Base-by-base conservation (phyloP, 1,140 invertebrate genomes). In the Panulirus ornatus region DNA sequence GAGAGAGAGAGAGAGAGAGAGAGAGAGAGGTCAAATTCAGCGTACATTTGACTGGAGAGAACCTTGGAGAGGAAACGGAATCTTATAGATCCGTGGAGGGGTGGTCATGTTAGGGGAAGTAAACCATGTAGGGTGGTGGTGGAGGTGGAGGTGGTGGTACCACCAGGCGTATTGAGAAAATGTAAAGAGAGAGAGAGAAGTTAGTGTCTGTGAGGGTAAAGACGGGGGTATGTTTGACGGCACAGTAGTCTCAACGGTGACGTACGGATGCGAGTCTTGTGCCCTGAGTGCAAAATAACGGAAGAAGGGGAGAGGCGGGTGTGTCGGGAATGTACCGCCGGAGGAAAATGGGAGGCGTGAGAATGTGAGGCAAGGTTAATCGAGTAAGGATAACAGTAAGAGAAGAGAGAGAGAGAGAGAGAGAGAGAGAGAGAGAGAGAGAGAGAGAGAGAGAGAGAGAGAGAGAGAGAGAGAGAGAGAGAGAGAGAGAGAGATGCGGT, bases 391-490 rank as follows among this genome's bases (percentile, higher is more conserved):
- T 22, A 81, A 34, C 8, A 34, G 30, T 16, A 73, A 34, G 40
- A 40, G 27, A 38, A 51, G 78, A 82, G 79, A 82, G 79, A 82
- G 79, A 54, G 44, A 54, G 44, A 54, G 79, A 82, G 79, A 82
- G 79, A 82, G 79, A 83, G 51, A 63, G 79, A 83, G 27, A 83
- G 30, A 83, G 79, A 76, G 40, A 76, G 73, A 76, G n/a, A 19
- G 30, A 36, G 11, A 30, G 27, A 63, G 79, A 58, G 47, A 71
- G 36, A 44, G 38, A 42, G 36, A 27, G 38, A 30, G 27, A 70
- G 36, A 40, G 36, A 40, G 22, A 11, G 36, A 14, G 14, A 66
- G 58, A 47, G 63, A 42, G 66, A 42, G 63, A 27, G 58, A 66
- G 54, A 36, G 76, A 79, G 76, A 44, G 76, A 8, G 40, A 42